Evolutionary conservation across 2,888 invertebrate species (phyloP).

Genomic region (Horisme vitalbata): DNA sequence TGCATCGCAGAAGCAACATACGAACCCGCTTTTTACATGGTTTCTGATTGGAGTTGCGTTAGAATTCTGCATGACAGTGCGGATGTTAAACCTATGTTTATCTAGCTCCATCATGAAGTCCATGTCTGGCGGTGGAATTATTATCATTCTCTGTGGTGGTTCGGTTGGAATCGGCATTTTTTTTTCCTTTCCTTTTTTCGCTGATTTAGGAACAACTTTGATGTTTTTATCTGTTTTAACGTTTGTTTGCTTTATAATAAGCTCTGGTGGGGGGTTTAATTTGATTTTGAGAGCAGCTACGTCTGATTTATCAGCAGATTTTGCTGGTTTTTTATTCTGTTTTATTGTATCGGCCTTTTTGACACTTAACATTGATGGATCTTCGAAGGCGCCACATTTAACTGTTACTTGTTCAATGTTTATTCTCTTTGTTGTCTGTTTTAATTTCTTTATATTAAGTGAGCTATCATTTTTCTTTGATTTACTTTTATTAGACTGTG

Average conservation of each 20-base stretch:
- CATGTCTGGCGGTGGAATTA: constrained; percentile 21
- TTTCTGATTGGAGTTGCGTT: constrained; percentile 47
- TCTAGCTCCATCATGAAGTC: constrained; percentile 26
- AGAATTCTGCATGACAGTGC: constrained; percentile 39
- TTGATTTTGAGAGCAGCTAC: constrained; percentile 4
- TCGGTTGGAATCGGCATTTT: background rate
- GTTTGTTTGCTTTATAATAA: constrained; percentile 14
- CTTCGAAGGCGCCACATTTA: background rate
- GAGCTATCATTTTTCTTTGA: constrained; percentile 5
- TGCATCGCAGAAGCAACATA: constrained; percentile 38
- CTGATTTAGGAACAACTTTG: background rate
- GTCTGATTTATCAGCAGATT: background rate
- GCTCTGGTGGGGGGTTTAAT: constrained; percentile 18
- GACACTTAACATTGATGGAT: background rate
- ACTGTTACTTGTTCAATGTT: constrained; percentile 11
- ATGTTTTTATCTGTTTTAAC: background rate
- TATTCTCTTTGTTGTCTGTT: background rate
- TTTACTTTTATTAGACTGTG: constrained; percentile 6
- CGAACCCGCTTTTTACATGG: constrained; percentile 37
- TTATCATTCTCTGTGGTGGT: constrained; percentile 12
- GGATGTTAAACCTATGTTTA: constrained; percentile 21
- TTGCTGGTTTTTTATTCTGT: background rate
- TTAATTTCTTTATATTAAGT: background rate
- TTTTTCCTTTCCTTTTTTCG: background rate
- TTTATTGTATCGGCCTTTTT: background rate